These are phyloP conservation scores for Holothuria leucospilota DNA, from an alignment of 53 echinoderm and acorn worm genomes.

Conservation along the genomic window DNA sequence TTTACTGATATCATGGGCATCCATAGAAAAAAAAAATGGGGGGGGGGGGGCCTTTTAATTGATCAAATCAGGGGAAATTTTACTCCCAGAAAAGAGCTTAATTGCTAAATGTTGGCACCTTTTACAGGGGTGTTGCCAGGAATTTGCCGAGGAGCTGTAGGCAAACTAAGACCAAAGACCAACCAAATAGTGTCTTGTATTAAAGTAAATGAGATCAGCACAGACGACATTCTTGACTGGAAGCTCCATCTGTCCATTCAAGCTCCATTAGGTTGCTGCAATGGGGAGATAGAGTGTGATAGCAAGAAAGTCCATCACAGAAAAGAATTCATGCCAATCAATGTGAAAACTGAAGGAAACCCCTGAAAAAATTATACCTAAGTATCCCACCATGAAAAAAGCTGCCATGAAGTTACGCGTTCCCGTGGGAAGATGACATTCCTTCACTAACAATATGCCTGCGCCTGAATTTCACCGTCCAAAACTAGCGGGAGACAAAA, in stretches of 20 bases:
- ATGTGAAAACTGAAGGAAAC: neutral
- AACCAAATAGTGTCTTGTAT: neutral
- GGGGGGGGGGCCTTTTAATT: too few relatives aligned
- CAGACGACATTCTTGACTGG: neutral
- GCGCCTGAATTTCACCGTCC: neutral
- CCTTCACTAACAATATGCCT: neutral
- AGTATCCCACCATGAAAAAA: neutral
- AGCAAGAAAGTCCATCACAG: neutral
- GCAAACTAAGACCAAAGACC: too few relatives aligned
- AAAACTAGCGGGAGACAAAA: neutral
- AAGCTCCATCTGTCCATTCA: neutral
- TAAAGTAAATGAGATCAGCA: neutral
- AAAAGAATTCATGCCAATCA: neutral
- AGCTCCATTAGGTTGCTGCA: neutral
- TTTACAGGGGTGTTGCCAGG: too few relatives aligned
- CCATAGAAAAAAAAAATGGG: too few relatives aligned
- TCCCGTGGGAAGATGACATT: neutral
- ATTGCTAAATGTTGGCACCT: too few relatives aligned
- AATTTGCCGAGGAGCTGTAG: neutral
- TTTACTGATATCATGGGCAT: too few relatives aligned
- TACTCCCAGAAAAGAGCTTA: too few relatives aligned
- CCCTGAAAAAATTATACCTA: neutral
- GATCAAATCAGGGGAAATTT: too few relatives aligned
- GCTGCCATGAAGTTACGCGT: neutral
- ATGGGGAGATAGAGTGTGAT: slow-evolving; percentile 8